Conservation (phyloP, 2,797 vertebrate species). For the Pipistrellus pygmaeus region DNA sequence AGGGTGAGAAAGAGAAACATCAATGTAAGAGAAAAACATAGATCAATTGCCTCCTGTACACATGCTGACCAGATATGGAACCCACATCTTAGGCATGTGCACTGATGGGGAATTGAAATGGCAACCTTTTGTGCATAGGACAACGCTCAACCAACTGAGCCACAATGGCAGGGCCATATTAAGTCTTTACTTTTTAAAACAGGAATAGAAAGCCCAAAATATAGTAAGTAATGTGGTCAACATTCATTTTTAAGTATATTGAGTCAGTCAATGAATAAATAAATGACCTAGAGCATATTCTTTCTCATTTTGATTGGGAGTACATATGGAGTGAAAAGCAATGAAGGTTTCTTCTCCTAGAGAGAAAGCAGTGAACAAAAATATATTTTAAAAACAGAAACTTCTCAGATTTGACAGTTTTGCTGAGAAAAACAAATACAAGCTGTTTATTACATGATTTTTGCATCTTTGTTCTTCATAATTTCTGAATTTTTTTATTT, state of each 20-base stretch:
- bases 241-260: conserved; percentile 5
- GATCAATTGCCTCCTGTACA: neutral
- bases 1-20: neutral
- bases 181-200: neutral
- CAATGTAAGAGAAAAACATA: neutral
- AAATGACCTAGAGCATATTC: neutral
- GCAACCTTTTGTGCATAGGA: neutral
- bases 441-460: neutral
- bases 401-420: conserved; percentile 32
- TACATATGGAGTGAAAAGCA: neutral
- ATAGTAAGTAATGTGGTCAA: neutral
- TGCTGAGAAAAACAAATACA: conserved; percentile 26
- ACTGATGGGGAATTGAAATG: neutral
- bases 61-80: neutral
- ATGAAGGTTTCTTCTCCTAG: neutral
- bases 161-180: neutral
- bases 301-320: neutral
- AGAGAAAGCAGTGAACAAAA: neutral
- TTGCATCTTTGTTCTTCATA: neutral
- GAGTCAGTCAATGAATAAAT: neutral
- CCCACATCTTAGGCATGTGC: neutral
- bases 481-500: conserved; percentile 46
- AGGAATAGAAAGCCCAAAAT: conserved; percentile 21
- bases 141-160: neutral
- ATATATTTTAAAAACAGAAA: neutral